Percentiles rank a stretch among this genome's conserved stretches.
Conservation (phyloP, 2,797 vertebrate genomes). For the Parotocinclus haroldoi region DNA sequence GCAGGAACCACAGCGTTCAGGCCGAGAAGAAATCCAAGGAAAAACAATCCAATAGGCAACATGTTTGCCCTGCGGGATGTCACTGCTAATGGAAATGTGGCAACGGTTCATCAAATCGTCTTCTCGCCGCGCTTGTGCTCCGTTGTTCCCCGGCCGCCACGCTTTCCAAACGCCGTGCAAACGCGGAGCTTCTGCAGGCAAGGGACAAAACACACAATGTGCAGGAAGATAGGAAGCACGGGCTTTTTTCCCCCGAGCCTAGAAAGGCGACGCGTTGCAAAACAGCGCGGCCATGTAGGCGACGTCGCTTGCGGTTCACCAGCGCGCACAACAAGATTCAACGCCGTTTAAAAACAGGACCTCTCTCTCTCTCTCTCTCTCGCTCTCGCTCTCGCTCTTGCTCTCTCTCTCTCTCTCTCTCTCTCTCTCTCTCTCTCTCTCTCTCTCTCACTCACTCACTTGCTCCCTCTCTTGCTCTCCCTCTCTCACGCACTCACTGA, state of each 20-base stretch:
- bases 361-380: conserved; percentile 26
- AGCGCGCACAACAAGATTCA: neutral
- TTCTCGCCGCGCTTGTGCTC: conserved; percentile 43
- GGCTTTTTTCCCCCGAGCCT: neutral
- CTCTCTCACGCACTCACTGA: too few species aligned
- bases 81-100: conserved; percentile 59
- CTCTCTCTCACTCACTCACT: too few species aligned
- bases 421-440: too few species aligned
- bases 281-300: neutral
- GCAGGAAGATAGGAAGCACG: neutral
- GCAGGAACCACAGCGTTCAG: conserved; percentile 62
- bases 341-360: conserved; percentile 33
- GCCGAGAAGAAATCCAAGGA: conserved; percentile 69
- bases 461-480: too few species aligned
- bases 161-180: neutral
- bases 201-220: neutral
- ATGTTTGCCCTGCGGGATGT: conserved; percentile 68
- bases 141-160: neutral
- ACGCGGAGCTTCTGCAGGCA: neutral
- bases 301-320: neutral
- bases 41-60: conserved; percentile 70
- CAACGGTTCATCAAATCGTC: neutral
- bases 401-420: too few species aligned
- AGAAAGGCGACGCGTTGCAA: neutral
- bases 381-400: too few species aligned